These are phyloP conservation scores for Rotaria magnacalcarata DNA, from an alignment of 2,888 invertebrate species.

Conservation along the genomic window DNA sequence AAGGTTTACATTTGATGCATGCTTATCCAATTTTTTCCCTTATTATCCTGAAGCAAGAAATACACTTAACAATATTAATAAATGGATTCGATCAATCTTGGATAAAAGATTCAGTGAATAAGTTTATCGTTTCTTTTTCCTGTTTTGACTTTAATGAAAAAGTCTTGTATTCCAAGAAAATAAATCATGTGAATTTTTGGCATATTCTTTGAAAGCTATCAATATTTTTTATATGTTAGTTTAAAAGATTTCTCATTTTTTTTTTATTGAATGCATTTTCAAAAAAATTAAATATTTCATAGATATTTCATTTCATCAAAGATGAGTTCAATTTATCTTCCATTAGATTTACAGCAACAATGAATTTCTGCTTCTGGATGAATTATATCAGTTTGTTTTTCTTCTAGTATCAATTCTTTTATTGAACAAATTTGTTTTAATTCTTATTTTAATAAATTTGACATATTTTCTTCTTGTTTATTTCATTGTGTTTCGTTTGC, in stretches of 20 bases:
- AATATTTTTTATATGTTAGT: no score
- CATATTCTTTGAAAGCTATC: no score
- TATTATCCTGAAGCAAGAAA: constrained; percentile 27
- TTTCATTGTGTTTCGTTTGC: background rate
- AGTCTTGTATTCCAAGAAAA: no score
- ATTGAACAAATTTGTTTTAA: background rate
- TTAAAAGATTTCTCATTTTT: no score
- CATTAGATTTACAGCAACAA: background rate
- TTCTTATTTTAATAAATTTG: background rate
- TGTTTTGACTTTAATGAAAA: no score
- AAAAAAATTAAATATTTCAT: no score
- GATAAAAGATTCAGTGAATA: no score
- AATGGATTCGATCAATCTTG: background rate
- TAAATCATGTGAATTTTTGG: no score
- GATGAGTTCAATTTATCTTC: no score
- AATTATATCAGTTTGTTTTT: background rate
- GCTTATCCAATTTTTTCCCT: background rate
- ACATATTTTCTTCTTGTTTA: background rate
- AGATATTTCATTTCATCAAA: no score
- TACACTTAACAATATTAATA: background rate
- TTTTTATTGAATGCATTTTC: no score
- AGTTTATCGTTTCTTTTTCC: no score
- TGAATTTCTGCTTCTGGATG: background rate
- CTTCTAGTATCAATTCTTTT: background rate
- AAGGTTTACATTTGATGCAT: constrained; percentile 17